Conservation (phyloP, 2,888 invertebrate species). For the Yponomeuta sedellus region DNA sequence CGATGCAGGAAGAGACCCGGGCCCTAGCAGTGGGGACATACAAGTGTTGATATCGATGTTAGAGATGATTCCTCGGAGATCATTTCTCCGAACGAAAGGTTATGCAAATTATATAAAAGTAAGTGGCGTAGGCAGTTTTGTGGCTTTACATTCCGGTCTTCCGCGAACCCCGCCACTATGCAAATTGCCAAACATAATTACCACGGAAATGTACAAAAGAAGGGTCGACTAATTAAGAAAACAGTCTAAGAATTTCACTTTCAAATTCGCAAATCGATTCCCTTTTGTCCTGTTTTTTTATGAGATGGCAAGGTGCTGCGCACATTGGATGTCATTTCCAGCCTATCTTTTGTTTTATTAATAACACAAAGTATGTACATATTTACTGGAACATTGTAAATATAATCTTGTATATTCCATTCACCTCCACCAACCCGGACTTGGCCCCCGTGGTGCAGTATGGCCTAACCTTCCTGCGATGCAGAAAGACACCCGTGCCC, state of each 20-base stretch:
- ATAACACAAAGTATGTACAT: too few species aligned
- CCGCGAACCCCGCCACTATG: slow-evolving; percentile 32
- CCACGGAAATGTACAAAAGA: slow-evolving; percentile 47
- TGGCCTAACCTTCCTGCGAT: too few species aligned
- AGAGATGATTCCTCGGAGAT: too few species aligned
- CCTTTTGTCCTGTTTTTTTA: not conserved
- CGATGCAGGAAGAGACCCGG: too few species aligned
- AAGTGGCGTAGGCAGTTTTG: not conserved
- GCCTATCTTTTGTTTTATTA: too few species aligned
- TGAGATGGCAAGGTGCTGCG: not conserved
- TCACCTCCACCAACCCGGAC: too few species aligned
- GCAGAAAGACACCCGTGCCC: too few species aligned
- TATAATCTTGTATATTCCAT: too few species aligned
- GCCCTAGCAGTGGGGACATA: too few species aligned
- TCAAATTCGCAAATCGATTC: slow-evolving; percentile 45
- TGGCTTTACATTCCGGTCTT: not conserved
- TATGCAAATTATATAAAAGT: not conserved
- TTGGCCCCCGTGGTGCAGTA: too few species aligned
- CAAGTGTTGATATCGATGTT: too few species aligned
- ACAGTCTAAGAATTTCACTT: slow-evolving; percentile 54
- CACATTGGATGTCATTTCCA: not conserved
- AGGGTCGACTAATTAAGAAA: slow-evolving; percentile 57
- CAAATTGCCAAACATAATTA: slow-evolving; percentile 54
- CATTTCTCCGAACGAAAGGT: not conserved
- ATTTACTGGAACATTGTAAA: too few species aligned